These are phyloP conservation scores for Danionella dracula DNA, from an alignment of 2,797 vertebrate species.

Conservation along the genomic window DNA sequence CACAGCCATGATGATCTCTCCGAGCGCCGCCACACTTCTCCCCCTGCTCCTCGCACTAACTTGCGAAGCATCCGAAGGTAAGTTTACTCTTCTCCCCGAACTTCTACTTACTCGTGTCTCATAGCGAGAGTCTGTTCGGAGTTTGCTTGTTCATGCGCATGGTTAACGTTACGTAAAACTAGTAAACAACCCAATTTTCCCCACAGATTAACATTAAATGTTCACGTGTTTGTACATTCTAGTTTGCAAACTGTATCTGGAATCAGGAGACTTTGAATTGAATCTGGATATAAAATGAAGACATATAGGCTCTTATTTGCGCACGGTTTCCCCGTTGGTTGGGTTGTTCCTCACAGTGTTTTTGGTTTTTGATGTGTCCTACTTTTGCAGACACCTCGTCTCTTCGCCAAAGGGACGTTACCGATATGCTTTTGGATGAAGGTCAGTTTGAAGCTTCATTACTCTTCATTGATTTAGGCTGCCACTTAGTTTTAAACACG, in stretches of 20 bases:
- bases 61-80: slow-evolving; percentile 20
- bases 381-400: slow-evolving; percentile 30
- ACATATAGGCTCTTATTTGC: background rate
- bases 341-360: background rate
- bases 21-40: background rate
- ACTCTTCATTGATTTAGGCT: too few species aligned
- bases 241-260: background rate
- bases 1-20: background rate
- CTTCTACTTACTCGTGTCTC: background rate
- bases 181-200: too few species aligned
- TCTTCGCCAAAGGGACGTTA: slow-evolving; percentile 42
- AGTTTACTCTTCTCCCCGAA: background rate
- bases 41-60: background rate
- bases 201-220: too few species aligned
- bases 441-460: background rate
- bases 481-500: too few species aligned
- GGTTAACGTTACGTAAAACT: too few species aligned
- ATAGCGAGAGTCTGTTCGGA: background rate
- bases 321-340: too few species aligned
- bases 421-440: slow-evolving; percentile 14
- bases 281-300: background rate
- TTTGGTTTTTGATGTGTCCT: background rate
- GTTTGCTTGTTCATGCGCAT: background rate
- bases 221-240: background rate
- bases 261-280: background rate